phyloP scores from a whole-genome alignment of 2,113 vertebrate species.

The Erythrocercus mccallii region DNA sequence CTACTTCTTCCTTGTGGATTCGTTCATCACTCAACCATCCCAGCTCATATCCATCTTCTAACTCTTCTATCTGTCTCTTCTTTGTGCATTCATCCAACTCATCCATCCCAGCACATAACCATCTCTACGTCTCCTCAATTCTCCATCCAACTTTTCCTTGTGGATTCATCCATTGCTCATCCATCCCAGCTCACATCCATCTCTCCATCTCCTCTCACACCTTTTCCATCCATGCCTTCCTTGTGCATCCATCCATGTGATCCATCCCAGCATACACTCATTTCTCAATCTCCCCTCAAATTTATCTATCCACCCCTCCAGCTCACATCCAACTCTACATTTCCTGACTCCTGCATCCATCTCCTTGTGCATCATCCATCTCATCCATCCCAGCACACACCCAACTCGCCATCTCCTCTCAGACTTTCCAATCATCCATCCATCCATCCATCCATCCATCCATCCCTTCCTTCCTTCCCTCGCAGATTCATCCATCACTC shows the following conservation, averaged over 20 bases:
- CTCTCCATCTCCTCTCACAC: neutral
- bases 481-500: neutral
- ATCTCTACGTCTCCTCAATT: neutral
- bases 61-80: neutral
- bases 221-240: neutral
- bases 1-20: neutral
- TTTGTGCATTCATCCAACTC: neutral
- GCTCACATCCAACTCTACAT: neutral
- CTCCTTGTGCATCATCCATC: neutral
- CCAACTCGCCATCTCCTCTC: neutral
- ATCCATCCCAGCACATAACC: neutral
- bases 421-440: neutral
- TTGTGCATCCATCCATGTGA: neutral
- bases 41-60: too few species aligned
- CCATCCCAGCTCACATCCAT: neutral
- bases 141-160: neutral
- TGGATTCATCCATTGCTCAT: neutral
- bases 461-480: neutral
- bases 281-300: neutral
- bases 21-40: neutral
- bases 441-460: neutral
- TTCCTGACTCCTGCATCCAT: neutral
- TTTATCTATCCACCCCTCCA: neutral
- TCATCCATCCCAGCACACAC: neutral
- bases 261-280: neutral